Conservation (phyloP, 2,113 vertebrate species). For the Origma solitaria region DNA sequence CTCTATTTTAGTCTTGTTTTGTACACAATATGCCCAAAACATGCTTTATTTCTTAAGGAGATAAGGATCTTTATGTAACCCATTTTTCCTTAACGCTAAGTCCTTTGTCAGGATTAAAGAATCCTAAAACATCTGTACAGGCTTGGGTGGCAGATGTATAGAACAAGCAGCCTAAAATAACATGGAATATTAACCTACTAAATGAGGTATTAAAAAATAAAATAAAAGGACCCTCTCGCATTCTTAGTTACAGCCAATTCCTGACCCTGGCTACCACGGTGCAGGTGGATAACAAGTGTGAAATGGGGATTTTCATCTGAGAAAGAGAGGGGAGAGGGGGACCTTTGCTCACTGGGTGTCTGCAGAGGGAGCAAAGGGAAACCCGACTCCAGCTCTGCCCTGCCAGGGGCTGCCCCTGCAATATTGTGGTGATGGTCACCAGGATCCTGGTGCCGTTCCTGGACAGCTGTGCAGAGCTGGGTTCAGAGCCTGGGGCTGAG, state of each 20-base stretch:
- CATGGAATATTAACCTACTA: conserved; percentile 52
- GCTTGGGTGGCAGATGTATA: conserved; percentile 29
- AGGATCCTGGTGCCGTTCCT: background rate
- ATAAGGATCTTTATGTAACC: conserved; percentile 62
- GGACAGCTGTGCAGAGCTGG: background rate
- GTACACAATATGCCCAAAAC: conserved; percentile 51
- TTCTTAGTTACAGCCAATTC: background rate
- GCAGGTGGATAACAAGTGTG: background rate
- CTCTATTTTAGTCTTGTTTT: conserved; percentile 65
- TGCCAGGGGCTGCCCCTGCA: background rate
- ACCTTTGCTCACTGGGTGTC: background rate
- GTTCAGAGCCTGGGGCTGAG: background rate
- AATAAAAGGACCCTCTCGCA: background rate
- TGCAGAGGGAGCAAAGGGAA: background rate
- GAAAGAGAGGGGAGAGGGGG: background rate
- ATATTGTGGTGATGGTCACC: fast-evolving
- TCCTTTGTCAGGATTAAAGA: conserved; percentile 72
- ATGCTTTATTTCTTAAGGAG: conserved; percentile 42
- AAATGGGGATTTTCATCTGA: background rate
- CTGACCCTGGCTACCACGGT: fast-evolving
- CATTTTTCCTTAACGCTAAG: conserved; percentile 57
- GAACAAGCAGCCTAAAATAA: conserved; percentile 48
- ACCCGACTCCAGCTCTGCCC: background rate
- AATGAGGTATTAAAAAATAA: conserved; percentile 24
- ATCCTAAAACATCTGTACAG: conserved; percentile 71